Evolutionary conservation across 2,113 vertebrate species (phyloP).

Genomic region (Smithornis capensis): DNA sequence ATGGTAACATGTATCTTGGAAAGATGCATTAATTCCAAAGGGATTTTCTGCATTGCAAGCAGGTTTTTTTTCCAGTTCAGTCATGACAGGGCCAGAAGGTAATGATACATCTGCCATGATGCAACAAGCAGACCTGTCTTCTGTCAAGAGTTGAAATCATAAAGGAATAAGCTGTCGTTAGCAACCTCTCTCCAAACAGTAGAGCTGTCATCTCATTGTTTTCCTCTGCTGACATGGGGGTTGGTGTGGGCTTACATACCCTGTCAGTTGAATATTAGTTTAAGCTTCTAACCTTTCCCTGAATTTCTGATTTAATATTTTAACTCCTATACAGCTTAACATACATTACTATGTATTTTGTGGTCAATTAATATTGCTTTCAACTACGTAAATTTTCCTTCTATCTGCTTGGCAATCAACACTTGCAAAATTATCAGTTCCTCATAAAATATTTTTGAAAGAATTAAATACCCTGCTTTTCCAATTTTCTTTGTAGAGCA

Average conservation of each 20-base stretch:
- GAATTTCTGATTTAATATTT: slow-evolving; percentile 47
- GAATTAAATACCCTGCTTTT: not conserved
- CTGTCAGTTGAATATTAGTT: slow-evolving; percentile 71
- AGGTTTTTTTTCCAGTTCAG: slow-evolving; percentile 70
- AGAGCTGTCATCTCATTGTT: slow-evolving; percentile 89
- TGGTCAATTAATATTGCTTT: not conserved
- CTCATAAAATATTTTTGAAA: not conserved
- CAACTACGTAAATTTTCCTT: not conserved
- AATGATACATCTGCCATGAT: slow-evolving; percentile 95
- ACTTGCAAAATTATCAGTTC: not conserved
- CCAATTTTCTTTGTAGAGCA: not conserved
- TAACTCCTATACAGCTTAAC: not conserved
- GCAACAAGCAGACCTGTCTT: slow-evolving; percentile 92
- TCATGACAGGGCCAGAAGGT: slow-evolving; percentile 93
- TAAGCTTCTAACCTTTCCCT: slow-evolving; percentile 73
- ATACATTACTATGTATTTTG: not conserved
- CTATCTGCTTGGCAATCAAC: not conserved
- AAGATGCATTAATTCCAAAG: slow-evolving; percentile 60
- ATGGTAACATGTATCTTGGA: slow-evolving; percentile 10
- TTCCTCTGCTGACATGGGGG: slow-evolving; percentile 71
- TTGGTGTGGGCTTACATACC: slow-evolving; percentile 73
- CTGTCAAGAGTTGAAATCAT: slow-evolving; percentile 95
- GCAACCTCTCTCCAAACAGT: slow-evolving; percentile 87
- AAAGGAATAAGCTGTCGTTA: slow-evolving; percentile 97
- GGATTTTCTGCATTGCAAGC: slow-evolving; percentile 68